Evolutionary conservation across 2,113 vertebrate species (phyloP).

Genomic region (Piaya cayana): DNA sequence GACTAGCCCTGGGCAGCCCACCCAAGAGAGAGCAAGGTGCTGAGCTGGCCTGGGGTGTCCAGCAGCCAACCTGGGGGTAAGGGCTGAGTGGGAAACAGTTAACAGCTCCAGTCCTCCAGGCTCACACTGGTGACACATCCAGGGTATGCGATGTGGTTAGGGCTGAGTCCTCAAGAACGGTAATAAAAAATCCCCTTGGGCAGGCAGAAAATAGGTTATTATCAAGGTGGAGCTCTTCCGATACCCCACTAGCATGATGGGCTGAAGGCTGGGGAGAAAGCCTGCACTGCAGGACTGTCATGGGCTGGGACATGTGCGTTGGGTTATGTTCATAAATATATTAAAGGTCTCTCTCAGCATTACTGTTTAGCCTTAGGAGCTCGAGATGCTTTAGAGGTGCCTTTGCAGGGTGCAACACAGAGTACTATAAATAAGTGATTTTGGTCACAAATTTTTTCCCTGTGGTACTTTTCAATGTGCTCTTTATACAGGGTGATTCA

Average conservation of each 20-base stretch:
- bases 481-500: background rate
- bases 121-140: background rate
- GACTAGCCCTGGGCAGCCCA: background rate
- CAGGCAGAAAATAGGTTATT: background rate
- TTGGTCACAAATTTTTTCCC: background rate
- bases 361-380: background rate
- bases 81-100: background rate
- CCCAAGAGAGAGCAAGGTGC: rapidly evolving
- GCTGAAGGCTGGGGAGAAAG: background rate
- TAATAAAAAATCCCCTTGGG: background rate
- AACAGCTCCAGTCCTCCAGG: background rate
- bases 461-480: background rate
- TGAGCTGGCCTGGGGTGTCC: background rate
- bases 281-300: background rate
- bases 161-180: background rate
- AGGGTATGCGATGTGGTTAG: background rate
- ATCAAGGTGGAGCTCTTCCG: background rate
- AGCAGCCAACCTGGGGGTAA: background rate
- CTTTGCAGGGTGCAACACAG: background rate
- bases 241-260: rapidly evolving
- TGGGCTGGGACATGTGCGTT: background rate
- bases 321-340: background rate
- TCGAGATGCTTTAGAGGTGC: background rate
- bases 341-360: background rate
- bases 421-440: background rate